Conservation (phyloP, 2,888 invertebrate genomes). For the Drosophila buzzatii region DNA sequence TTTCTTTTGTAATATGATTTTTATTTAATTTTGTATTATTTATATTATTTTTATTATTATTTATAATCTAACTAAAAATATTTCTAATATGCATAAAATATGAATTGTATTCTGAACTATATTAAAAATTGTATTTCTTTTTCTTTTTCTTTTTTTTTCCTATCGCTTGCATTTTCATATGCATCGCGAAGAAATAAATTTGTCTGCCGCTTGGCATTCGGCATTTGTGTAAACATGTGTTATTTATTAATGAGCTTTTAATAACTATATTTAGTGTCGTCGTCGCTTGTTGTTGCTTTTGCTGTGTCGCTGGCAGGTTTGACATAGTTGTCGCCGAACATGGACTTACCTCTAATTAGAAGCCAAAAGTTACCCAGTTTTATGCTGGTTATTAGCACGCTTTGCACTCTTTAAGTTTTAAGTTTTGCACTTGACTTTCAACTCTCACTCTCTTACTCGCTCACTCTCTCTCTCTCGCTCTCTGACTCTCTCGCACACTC, state of each 20-base stretch:
- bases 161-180: neutral
- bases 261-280: slow-evolving; percentile 57
- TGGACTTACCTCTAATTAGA: slow-evolving; percentile 80
- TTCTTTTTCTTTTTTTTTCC: neutral
- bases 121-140: neutral
- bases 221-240: slow-evolving; percentile 15
- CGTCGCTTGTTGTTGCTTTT: slow-evolving; percentile 25
- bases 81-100: neutral
- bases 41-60: neutral
- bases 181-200: neutral
- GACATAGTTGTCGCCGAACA: slow-evolving; percentile 46
- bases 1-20: neutral
- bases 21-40: neutral
- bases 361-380: slow-evolving; percentile 84
- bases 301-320: neutral
- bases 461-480: neutral
- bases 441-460: neutral
- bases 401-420: slow-evolving; percentile 38
- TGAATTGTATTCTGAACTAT: neutral
- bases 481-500: neutral
- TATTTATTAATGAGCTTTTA: slow-evolving; percentile 62
- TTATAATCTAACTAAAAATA: too few species aligned
- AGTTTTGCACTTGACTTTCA: slow-evolving; percentile 1
- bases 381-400: slow-evolving; percentile 52
- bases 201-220: slow-evolving; percentile 3